Percentiles rank a stretch among this genome's conserved stretches.
Conservation (phyloP, 1,140 invertebrate species). For the Lordiphosa collinella region DNA sequence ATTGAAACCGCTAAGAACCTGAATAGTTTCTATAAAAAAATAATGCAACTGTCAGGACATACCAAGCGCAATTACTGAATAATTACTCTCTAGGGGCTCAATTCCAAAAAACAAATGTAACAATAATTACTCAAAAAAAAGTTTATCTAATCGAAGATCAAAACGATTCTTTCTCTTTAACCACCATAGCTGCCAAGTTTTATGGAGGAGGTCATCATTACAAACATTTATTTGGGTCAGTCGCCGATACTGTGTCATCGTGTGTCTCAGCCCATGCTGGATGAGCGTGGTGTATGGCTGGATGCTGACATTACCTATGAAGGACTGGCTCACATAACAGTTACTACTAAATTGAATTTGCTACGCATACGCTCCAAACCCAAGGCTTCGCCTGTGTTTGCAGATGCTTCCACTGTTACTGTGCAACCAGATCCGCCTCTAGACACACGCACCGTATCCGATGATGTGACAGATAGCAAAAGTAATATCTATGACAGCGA, state of each 20-base stretch:
- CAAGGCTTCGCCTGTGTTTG: constrained; percentile 18
- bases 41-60: no score
- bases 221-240: constrained; percentile 88
- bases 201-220: constrained; percentile 90
- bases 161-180: neutral
- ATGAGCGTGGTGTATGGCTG: constrained; percentile 95
- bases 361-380: constrained; percentile 85
- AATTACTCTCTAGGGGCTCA: no score
- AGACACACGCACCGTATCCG: constrained; percentile 18
- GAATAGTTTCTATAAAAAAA: no score
- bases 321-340: constrained; percentile 91
- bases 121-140: no score
- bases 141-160: no score
- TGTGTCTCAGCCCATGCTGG: constrained; percentile 86
- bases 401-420: constrained; percentile 10
- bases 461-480: constrained; percentile 16
- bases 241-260: constrained; percentile 88
- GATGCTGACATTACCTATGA: constrained; percentile 95
- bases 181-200: constrained; percentile 87
- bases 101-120: no score
- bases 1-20: no score
- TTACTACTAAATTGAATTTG: constrained; percentile 97
- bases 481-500: constrained; percentile 89
- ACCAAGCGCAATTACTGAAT: no score
- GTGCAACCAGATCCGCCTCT: constrained; percentile 4